Percentiles rank a stretch among this genome's conserved stretches.
Conservation (phyloP, 1,140 invertebrate genomes). For the Brachionus calyciflorus region DNA sequence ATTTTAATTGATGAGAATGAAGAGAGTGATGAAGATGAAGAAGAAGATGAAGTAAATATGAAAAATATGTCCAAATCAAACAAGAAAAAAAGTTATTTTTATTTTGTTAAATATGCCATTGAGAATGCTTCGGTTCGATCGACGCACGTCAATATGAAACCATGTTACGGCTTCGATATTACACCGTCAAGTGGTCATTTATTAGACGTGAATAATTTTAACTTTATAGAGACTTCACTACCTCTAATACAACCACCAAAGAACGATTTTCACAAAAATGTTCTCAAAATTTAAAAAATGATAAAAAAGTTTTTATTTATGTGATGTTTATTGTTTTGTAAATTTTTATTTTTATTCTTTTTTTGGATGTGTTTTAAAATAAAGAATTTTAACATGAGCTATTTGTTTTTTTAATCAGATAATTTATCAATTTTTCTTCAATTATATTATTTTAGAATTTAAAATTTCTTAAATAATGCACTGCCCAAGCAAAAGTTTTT, state of each 20-base stretch:
- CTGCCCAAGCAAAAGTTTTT: too few relatives aligned
- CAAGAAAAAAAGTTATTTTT: constrained; percentile 27
- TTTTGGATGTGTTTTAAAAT: too few relatives aligned
- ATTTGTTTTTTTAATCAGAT: too few relatives aligned
- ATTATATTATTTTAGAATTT: too few relatives aligned
- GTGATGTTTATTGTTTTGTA: background rate
- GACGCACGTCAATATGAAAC: constrained; percentile 37
- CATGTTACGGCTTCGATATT: constrained; percentile 41
- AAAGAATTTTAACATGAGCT: too few relatives aligned
- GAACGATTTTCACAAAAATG: constrained; percentile 41
- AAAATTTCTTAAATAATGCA: too few relatives aligned
- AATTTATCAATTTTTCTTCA: too few relatives aligned
- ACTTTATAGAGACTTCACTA: constrained; percentile 37
- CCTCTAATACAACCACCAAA: background rate
- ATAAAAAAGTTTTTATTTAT: too few relatives aligned
- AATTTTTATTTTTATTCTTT: background rate
- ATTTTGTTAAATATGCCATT: constrained; percentile 44
- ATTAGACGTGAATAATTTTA: constrained; percentile 16
- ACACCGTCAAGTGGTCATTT: constrained; percentile 31
- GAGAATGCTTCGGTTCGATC: background rate
- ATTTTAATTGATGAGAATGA: background rate
- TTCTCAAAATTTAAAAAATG: constrained; percentile 21
- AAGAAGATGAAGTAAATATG: background rate
- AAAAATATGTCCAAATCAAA: background rate
- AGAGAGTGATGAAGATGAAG: background rate